phyloP scores from a whole-genome alignment of 2,797 vertebrate genomes.

The Nannoperca obscura region DNA sequence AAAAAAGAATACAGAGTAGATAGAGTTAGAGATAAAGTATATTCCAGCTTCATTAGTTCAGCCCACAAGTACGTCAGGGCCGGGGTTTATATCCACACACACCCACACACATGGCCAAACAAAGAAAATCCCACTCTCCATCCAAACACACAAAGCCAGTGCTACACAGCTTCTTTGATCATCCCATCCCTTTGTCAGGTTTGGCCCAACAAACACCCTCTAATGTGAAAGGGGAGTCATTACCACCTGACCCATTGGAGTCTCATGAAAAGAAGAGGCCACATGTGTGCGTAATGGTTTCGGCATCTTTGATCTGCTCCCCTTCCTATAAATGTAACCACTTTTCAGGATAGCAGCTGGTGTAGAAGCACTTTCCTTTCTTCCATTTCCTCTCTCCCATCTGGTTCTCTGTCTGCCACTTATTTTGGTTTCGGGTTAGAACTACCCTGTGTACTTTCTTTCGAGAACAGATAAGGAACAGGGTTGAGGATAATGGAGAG shows the following conservation, averaged over 20 bases:
- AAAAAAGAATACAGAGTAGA: not conserved
- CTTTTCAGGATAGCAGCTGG: constrained; percentile 80
- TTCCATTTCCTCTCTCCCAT: constrained; percentile 77
- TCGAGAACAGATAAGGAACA: constrained; percentile 57
- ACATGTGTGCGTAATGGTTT: constrained; percentile 71
- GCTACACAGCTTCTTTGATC: constrained; percentile 62
- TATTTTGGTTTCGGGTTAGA: constrained; percentile 63
- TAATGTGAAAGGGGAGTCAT: constrained; percentile 70
- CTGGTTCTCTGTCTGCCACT: constrained; percentile 72
- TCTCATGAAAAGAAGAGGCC: constrained; percentile 63
- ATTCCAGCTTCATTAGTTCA: constrained; percentile 19
- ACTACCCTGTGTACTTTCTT: constrained; percentile 61
- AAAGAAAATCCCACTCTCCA: constrained; percentile 31
- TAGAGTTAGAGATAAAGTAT: not conserved
- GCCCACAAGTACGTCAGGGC: constrained; percentile 6
- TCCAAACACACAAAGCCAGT: constrained; percentile 46
- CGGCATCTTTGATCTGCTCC: constrained; percentile 71
- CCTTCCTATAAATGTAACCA: constrained; percentile 71
- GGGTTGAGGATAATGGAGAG: constrained; percentile 70
- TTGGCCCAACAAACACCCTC: constrained; percentile 62
- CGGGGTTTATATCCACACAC: constrained; percentile 25
- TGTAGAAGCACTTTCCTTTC: constrained; percentile 72
- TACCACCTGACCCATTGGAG: constrained; percentile 74
- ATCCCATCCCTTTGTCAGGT: constrained; percentile 59
- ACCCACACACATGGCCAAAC: constrained; percentile 38